A percentile compares a stretch with the other conserved stretches of the same genome.
phyloP scores from a whole-genome alignment of 1,140 invertebrate genomes.

The Leptopilina clavipes region DNA sequence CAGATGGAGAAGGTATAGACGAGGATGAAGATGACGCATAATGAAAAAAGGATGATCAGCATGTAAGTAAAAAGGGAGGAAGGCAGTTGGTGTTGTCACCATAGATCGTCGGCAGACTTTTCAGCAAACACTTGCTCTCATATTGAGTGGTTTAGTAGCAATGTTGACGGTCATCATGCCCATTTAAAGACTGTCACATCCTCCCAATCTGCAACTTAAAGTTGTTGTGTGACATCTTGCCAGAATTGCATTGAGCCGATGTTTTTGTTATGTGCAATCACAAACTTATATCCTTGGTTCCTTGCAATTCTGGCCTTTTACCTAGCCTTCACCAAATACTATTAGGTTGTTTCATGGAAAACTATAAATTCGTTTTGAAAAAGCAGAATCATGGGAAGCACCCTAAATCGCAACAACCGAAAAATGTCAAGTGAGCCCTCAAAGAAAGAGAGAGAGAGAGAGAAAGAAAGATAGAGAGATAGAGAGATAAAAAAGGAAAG shows the following conservation, averaged over 20 bases:
- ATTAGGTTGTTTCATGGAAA: constrained; percentile 70
- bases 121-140: constrained; percentile 73
- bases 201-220: constrained; percentile 62
- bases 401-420: not conserved
- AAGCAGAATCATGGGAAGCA: constrained; percentile 33
- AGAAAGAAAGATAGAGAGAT: constrained; percentile 24
- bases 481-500: constrained; percentile 33
- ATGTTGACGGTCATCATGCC: constrained; percentile 69
- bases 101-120: constrained; percentile 67
- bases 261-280: constrained; percentile 54
- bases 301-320: constrained; percentile 68
- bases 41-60: constrained; percentile 68
- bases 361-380: constrained; percentile 61
- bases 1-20: constrained; percentile 78
- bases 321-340: constrained; percentile 73
- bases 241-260: constrained; percentile 71
- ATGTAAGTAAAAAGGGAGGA: constrained; percentile 72
- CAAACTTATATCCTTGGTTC: constrained; percentile 59
- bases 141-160: constrained; percentile 74
- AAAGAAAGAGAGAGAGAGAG: constrained; percentile 24
- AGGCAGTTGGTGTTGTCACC: constrained; percentile 62
- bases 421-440: not conserved
- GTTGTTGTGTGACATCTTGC: constrained; percentile 64
- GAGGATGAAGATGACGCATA: constrained; percentile 76
- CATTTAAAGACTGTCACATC: constrained; percentile 50